Conservation (phyloP, 2,797 vertebrate genomes). For the Xenops minutus region DNA sequence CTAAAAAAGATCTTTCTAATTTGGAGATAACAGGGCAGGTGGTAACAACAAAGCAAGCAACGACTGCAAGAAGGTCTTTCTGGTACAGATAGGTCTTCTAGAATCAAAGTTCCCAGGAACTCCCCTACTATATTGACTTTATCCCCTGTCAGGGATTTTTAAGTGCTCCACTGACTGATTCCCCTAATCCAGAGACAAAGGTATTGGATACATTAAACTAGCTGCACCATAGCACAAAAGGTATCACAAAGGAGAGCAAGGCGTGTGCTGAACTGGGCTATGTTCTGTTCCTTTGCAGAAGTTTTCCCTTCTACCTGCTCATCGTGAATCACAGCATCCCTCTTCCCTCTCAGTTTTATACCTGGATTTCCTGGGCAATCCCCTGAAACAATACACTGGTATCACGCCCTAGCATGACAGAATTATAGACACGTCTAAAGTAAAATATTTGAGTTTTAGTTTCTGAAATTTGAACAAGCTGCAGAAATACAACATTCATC, state of each 20-base stretch:
- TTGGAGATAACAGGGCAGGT: background rate
- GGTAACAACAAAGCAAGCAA: background rate
- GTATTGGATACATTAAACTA: background rate
- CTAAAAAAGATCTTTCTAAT: background rate
- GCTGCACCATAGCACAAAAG: background rate
- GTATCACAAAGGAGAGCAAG: background rate
- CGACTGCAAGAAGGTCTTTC: background rate
- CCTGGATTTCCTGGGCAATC: background rate
- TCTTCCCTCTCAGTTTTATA: background rate
- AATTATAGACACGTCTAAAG: background rate
- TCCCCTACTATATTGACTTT: background rate
- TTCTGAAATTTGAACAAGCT: background rate
- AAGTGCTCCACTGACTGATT: background rate
- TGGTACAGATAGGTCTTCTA: background rate
- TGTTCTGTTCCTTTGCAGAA: background rate
- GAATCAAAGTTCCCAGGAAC: background rate
- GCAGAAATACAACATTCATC: background rate
- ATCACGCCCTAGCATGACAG: background rate
- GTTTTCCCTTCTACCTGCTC: background rate
- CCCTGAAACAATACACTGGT: background rate
- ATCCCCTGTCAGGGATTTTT: background rate
- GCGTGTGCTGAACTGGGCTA: background rate
- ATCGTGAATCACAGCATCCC: background rate
- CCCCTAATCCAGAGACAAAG: background rate
- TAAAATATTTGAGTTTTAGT: background rate